These are phyloP conservation scores for Cheilinus undulatus DNA, from an alignment of 2,113 vertebrate genomes.

Conservation along the genomic window DNA sequence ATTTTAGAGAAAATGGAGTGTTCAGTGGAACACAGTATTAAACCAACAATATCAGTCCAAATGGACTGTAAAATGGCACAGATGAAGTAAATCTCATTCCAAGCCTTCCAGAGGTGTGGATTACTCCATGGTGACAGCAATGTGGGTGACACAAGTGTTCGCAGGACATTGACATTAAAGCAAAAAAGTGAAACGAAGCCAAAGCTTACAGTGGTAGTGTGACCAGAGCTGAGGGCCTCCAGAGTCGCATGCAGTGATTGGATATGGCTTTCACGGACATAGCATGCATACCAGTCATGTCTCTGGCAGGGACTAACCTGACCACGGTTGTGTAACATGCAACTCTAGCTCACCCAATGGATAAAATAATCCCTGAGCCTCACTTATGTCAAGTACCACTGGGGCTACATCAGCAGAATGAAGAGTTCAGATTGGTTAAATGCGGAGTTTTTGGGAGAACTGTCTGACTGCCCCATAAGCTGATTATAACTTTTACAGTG, in stretches of 20 bases:
- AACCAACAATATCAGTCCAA: neutral
- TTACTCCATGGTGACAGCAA: constrained; percentile 1
- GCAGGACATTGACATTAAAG: constrained; percentile 7
- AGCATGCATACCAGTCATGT: constrained; percentile 63
- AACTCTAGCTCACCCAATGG: constrained; percentile 24
- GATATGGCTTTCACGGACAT: constrained; percentile 52
- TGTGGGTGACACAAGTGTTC: neutral
- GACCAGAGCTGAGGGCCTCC: constrained; percentile 22
- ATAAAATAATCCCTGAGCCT: constrained; percentile 22
- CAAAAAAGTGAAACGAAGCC: neutral
- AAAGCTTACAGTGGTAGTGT: neutral
- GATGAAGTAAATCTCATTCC: neutral
- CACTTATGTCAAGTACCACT: neutral
- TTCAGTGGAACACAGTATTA: no score
- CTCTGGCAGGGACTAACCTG: constrained; percentile 47
- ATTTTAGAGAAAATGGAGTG: no score
- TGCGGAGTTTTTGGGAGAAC: neutral
- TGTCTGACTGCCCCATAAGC: neutral
- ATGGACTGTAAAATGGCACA: constrained; percentile 7
- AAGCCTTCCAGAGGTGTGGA: constrained; percentile 7
- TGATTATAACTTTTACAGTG: neutral
- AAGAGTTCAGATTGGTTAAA: neutral
- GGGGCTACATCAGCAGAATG: neutral
- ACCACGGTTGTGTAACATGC: constrained; percentile 59
- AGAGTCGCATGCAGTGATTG: constrained; percentile 15